phyloP scores from a whole-genome alignment of 2,113 vertebrate species.

The Mus spicilegus region DNA sequence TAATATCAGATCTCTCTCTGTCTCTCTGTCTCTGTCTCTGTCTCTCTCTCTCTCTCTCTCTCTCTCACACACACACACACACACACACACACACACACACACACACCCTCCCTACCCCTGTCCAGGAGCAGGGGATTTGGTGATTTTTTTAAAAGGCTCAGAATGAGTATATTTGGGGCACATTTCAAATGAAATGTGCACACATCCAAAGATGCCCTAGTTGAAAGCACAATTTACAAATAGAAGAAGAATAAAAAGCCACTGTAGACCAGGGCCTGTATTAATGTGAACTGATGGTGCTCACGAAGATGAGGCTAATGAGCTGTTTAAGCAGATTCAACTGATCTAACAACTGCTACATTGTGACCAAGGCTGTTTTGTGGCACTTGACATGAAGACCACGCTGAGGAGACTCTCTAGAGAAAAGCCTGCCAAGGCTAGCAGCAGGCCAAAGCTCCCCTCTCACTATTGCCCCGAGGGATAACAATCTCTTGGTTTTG shows the following conservation, averaged over 20 bases:
- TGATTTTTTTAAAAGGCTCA: not conserved
- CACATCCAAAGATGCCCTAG: not conserved
- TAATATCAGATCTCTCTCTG: not conserved
- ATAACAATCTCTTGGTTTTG: not conserved
- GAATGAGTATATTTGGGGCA: not conserved
- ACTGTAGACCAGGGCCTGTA: not conserved
- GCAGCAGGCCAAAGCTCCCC: not conserved
- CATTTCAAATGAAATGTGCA: not conserved
- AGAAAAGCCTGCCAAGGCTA: not conserved
- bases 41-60: too few species aligned
- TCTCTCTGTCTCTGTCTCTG: too few species aligned
- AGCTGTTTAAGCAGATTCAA: not conserved
- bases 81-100: accelerated
- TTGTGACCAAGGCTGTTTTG: not conserved
- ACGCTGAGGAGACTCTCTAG: not conserved
- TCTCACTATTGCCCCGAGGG: not conserved
- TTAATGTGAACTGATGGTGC: not conserved
- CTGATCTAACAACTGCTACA: not conserved
- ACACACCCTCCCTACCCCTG: not conserved
- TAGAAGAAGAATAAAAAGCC: not conserved
- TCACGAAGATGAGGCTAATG: not conserved
- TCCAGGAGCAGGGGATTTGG: not conserved
- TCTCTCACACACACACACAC: accelerated
- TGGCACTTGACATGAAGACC: not conserved
- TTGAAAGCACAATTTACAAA: not conserved